A percentile compares a stretch with the other conserved stretches of the same genome.
Conservation (phyloP, 2,888 invertebrate species). For the Metacarcinus magister region DNA sequence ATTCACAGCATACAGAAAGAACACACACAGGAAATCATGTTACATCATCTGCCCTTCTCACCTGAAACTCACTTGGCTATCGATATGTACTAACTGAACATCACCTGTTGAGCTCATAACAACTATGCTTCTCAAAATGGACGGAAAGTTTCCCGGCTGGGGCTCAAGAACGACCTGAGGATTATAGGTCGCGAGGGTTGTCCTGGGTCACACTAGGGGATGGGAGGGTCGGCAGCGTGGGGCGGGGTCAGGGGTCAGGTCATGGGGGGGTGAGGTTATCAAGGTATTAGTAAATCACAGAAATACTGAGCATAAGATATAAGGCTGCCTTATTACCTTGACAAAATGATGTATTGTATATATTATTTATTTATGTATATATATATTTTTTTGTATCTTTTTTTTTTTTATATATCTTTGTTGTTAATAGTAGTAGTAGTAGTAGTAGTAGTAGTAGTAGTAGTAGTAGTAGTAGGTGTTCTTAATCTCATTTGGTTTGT, state of each 20-base stretch:
- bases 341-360: constrained; percentile 37
- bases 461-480: background rate
- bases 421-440: background rate
- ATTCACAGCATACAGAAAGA: background rate
- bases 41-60: constrained; percentile 62
- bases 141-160: constrained; percentile 76
- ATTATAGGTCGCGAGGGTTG: background rate
- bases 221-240: background rate
- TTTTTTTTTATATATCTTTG: constrained; percentile 50
- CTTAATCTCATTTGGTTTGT: background rate
- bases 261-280: constrained; percentile 41
- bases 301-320: constrained; percentile 76
- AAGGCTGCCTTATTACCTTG: constrained; percentile 74
- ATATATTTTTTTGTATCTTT: constrained; percentile 31
- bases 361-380: constrained; percentile 42
- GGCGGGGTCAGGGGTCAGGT: constrained; percentile 30
- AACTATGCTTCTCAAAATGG: constrained; percentile 80
- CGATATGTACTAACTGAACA: constrained; percentile 80
- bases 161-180: constrained; percentile 71
- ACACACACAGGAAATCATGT: background rate
- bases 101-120: constrained; percentile 80
- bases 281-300: constrained; percentile 76
- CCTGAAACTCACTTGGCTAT: constrained; percentile 72
- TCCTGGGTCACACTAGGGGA: background rate
- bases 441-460: background rate